phyloP scores from a whole-genome alignment of 2,888 invertebrate species.

The Hipparchia sbordonii region DNA sequence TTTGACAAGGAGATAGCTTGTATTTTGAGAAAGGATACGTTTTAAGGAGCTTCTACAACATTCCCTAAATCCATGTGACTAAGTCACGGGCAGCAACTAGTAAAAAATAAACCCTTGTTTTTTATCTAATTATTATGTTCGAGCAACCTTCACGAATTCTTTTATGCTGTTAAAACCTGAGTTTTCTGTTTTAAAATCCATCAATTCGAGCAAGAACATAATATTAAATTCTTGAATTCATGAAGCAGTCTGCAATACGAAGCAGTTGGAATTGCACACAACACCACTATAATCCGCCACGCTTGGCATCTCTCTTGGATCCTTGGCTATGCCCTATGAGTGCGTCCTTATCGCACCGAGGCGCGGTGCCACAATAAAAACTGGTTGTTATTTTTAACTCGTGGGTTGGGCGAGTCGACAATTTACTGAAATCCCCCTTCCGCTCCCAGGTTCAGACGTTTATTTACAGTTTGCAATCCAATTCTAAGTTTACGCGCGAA shows the following conservation, averaged over 20 bases:
- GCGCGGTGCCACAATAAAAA: conserved; percentile 77
- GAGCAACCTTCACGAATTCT: background rate
- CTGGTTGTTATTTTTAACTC: conserved; percentile 81
- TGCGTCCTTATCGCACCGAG: conserved; percentile 71
- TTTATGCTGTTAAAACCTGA: background rate
- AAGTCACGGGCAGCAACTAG: too few species aligned
- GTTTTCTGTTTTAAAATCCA: background rate
- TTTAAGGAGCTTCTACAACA: too few species aligned
- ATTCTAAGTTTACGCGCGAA: conserved; percentile 19
- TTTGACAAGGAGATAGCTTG: too few species aligned
- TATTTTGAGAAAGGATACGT: too few species aligned
- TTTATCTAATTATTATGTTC: background rate
- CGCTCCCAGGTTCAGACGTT: conserved; percentile 62
- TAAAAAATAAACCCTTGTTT: background rate
- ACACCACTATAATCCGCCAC: conserved; percentile 74
- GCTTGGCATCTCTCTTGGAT: conserved; percentile 68
- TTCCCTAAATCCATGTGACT: too few species aligned
- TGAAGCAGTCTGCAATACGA: conserved; percentile 54
- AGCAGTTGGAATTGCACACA: conserved; percentile 71
- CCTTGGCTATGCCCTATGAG: conserved; percentile 59
- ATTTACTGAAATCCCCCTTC: conserved; percentile 72
- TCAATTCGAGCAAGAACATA: conserved; percentile 33
- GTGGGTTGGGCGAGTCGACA: conserved; percentile 70
- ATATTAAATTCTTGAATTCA: conserved; percentile 40
- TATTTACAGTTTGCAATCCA: conserved; percentile 46